phyloP scores from a whole-genome alignment of 2,113 vertebrate genomes.

The Phoenicopterus ruber region DNA sequence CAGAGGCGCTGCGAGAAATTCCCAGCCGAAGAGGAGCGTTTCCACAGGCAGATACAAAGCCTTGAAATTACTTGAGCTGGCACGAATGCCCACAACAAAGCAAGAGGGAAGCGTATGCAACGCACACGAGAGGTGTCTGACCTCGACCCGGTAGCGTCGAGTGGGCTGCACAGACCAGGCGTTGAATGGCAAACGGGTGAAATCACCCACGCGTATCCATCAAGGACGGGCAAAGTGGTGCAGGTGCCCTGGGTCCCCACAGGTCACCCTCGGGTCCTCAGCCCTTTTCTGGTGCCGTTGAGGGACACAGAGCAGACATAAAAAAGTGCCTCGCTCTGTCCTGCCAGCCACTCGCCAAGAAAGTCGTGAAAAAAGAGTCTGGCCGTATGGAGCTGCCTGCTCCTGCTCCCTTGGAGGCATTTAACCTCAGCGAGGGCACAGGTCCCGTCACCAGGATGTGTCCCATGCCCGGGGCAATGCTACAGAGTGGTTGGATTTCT shows the following conservation, averaged over 20 bases:
- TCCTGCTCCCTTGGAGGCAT: neutral
- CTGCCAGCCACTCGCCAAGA: neutral
- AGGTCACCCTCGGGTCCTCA: neutral
- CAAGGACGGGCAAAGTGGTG: neutral
- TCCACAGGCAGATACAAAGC: neutral
- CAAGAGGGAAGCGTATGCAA: neutral
- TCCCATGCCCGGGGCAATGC: too few relatives aligned
- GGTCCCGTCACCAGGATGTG: neutral
- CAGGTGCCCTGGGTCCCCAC: too few relatives aligned
- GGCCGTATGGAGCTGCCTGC: accelerated
- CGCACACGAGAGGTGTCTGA: accelerated
- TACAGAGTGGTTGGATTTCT: neutral
- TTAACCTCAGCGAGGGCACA: neutral
- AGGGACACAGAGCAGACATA: neutral
- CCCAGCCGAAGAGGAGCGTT: neutral
- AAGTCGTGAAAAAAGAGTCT: accelerated
- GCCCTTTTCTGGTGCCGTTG: neutral
- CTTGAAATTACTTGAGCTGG: neutral
- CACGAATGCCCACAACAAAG: neutral
- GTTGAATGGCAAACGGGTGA: neutral
- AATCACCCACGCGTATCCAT: neutral
- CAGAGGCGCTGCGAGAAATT: accelerated
- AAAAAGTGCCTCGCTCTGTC: neutral
- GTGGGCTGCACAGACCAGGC: neutral
- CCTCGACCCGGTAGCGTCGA: neutral